Evolutionary conservation across 2,888 invertebrate species (phyloP).

Genomic region (Antitype chi): DNA sequence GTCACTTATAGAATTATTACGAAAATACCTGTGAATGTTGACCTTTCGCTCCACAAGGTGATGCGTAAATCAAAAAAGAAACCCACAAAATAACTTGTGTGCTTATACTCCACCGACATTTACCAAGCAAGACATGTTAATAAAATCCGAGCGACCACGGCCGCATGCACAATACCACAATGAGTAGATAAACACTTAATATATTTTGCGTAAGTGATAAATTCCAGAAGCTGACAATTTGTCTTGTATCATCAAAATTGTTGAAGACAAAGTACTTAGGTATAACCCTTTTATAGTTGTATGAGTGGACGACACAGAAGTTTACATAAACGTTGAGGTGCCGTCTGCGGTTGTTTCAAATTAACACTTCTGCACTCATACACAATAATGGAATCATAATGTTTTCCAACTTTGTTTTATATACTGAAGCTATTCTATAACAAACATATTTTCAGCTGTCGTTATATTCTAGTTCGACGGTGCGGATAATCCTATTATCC

Average conservation of each 20-base stretch:
- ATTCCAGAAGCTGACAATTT: slow-evolving; percentile 29
- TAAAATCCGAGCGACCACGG: slow-evolving; percentile 66
- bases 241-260: slow-evolving; percentile 17
- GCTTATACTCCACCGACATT: slow-evolving; percentile 52
- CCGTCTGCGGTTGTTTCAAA: slow-evolving; percentile 35
- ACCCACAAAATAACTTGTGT: slow-evolving; percentile 49
- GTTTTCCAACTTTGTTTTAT: slow-evolving; percentile 33
- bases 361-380: slow-evolving; percentile 49
- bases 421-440: slow-evolving; percentile 13
- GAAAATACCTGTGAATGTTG: slow-evolving; percentile 59
- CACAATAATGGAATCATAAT: slow-evolving; percentile 33
- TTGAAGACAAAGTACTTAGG: slow-evolving; percentile 7
- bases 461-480: background rate
- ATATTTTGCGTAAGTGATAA: slow-evolving; percentile 29
- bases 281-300: background rate
- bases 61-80: slow-evolving; percentile 68
- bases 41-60: slow-evolving; percentile 74
- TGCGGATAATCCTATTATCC: too few species aligned
- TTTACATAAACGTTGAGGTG: slow-evolving; percentile 30
- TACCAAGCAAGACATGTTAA: slow-evolving; percentile 65
- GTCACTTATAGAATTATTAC: background rate
- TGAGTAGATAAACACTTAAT: slow-evolving; percentile 33
- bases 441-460: background rate
- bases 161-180: slow-evolving; percentile 53
- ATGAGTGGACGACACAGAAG: slow-evolving; percentile 8